Base-by-base conservation (phyloP, 2,797 vertebrate species). In the Odontamblyopus lacepedii region DNA sequence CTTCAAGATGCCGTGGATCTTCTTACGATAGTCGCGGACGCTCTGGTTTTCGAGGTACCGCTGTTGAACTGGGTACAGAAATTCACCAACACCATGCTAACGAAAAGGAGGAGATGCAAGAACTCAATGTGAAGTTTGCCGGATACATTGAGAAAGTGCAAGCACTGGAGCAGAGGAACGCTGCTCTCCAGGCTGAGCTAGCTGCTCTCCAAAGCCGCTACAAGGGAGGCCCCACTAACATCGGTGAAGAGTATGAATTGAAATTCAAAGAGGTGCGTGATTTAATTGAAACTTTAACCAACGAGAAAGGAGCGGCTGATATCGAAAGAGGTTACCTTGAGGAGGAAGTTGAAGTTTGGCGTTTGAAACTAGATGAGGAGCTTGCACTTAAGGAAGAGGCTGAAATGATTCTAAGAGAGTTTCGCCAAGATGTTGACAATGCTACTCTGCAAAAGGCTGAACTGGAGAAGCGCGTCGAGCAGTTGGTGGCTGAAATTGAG, bases 101-200 rank as follows among this genome's bases (percentile, higher is more conserved):
- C 2, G 94, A 94, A 87, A 95, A 95, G 75, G 94, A 95, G 80
- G 94, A 94, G 81, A 95, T 95, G 92, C 91, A 95, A 74, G 91
- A 94, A 73, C 88, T 95, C 67, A 93, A 91, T 4, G 87, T 90
- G 2, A 91, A 85, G 75, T 95, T 94, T 41, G 89, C 93, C 0
- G 93, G 93, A 66, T 96, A 96, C 91, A 95, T 93, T 4, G 73
- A 76, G 5, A 92, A 93, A 72, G 92, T 93, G 59, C 92, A 93
- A 84, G 77, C 89, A 0, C 89, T 96, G 15, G 94, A 95, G 69
- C 91, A 94, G 83, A 94, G 88, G 79, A 96, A 94, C 16, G 83
- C 79, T 13, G 66, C 82, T 7, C 90, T 90, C 18, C 79, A 69
- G 3, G 87, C 85, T 0, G 83, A 94, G 87, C 81, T 94, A 70